phyloP scores from a whole-genome alignment of 2,888 invertebrate species.

The Standfussiana lucernea region DNA sequence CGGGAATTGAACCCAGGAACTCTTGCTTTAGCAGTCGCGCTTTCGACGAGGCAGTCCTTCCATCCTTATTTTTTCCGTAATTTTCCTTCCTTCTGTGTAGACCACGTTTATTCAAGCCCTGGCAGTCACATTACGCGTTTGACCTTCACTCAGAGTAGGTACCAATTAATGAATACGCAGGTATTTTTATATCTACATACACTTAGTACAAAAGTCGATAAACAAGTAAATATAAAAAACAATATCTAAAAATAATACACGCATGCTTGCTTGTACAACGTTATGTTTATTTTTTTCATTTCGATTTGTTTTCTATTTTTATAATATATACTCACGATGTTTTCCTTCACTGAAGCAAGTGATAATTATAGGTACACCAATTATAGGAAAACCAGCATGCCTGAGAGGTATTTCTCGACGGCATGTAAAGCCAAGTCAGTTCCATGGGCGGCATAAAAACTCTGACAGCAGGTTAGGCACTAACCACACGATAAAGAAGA shows the following conservation, averaged over 20 bases:
- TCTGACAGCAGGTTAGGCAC: too few relatives aligned
- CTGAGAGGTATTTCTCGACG: too few relatives aligned
- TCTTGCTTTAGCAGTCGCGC: too few relatives aligned
- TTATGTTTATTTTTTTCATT: neutral
- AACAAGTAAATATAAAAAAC: conserved; percentile 24
- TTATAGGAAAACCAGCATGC: too few relatives aligned
- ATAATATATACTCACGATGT: neutral
- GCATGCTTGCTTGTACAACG: too few relatives aligned
- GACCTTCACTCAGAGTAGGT: conserved; percentile 27
- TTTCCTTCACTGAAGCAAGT: too few relatives aligned
- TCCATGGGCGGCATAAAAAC: too few relatives aligned
- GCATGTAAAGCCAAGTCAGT: too few relatives aligned
- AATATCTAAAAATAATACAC: conserved; percentile 27
- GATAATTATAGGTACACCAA: too few relatives aligned
- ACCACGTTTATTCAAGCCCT: neutral
- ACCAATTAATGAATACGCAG: conserved; percentile 50
- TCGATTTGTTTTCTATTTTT: neutral
- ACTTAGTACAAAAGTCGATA: conserved; percentile 33
- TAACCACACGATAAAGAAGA: too few relatives aligned
- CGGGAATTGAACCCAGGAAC: too few relatives aligned
- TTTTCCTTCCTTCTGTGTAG: neutral
- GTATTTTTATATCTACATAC: conserved; percentile 44
- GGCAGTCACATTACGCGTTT: neutral
- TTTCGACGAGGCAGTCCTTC: too few relatives aligned
- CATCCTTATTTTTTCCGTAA: neutral